Evolutionary conservation across 2,888 invertebrate genomes (phyloP), one percentile per base, ranked within the genome.

Genomic region (Drosophila subsilvestris): DNA sequence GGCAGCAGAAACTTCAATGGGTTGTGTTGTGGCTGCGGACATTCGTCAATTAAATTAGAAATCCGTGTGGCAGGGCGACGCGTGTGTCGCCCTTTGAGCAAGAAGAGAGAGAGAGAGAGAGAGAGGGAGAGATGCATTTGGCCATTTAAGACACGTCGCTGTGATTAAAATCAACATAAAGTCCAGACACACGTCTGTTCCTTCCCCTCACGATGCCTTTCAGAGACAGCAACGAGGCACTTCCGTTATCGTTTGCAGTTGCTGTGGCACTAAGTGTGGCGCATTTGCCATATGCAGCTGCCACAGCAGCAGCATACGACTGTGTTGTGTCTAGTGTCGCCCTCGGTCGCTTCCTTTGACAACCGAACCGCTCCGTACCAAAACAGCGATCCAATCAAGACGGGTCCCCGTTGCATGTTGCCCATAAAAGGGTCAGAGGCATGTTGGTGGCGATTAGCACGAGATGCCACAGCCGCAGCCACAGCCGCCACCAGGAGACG

Each of bases 131-230:
- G 69, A 43, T 66, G 67, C 74, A 66, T 74, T 71, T 71, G 70
- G 67, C 66, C 74, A 71, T 74, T 71, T 75, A 59, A 70, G 71
- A 74, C 74, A 75, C 74, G 75, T 74, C 71, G 50, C 45, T 54
- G 74, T 57, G 75, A 74, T 74, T 74, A 63, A 60, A 74, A 74
- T 74, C 74, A 71, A 75, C 59, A 70, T 70, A 71, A 71, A 75
- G 62, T 54, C 62, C 49, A 62, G 62, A 61, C 71, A 54, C 67
- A 74, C 75, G 63, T 25, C 7, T 42, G 12, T 6, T 22, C 22
- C 29, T 43, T 20, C 20, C 37, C 32, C 29, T 60, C 29, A 37
- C 8, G 47, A 57, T 56, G 68, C 66, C 74, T 57, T 74, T 66
- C 66, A 71, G 57, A 58, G 63, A 75, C 60, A 68, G 70, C 71